Conservation (phyloP, 2,797 vertebrate species). For the Vultur gryphus region DNA sequence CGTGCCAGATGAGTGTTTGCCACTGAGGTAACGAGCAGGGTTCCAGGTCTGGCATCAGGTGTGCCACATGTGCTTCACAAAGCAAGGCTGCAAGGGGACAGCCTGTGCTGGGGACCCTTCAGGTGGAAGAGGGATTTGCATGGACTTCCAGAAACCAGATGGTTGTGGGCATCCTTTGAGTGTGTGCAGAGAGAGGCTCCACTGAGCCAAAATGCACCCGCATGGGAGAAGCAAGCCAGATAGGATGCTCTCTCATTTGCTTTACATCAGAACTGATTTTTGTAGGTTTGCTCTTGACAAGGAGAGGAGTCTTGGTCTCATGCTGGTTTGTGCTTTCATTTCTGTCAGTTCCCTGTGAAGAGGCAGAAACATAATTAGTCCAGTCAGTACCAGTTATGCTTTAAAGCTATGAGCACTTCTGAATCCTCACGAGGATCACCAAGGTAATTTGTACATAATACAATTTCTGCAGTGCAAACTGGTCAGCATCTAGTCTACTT, state of each 20-base stretch:
- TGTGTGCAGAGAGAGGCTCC: background rate
- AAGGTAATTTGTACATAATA: background rate
- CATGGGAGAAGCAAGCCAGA: background rate
- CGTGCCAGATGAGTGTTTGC: background rate
- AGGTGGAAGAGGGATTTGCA: background rate
- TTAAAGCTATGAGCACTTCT: background rate
- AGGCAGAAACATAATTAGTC: background rate
- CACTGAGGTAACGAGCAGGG: background rate
- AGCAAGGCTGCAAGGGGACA: background rate
- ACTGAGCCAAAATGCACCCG: background rate
- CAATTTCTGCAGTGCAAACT: background rate
- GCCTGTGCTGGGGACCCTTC: background rate
- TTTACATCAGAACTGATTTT: background rate
- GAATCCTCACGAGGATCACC: background rate
- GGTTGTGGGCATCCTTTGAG: background rate
- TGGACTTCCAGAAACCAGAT: background rate
- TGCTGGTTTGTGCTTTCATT: background rate
- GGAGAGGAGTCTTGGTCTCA: background rate
- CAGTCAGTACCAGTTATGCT: background rate
- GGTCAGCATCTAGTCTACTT: background rate
- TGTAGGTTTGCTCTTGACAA: background rate
- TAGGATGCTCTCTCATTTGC: background rate
- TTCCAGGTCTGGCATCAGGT: background rate
- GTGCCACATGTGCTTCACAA: background rate
- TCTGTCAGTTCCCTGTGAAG: background rate